phyloP scores from a whole-genome alignment of 2,797 vertebrate species.

The Mus caroli region DNA sequence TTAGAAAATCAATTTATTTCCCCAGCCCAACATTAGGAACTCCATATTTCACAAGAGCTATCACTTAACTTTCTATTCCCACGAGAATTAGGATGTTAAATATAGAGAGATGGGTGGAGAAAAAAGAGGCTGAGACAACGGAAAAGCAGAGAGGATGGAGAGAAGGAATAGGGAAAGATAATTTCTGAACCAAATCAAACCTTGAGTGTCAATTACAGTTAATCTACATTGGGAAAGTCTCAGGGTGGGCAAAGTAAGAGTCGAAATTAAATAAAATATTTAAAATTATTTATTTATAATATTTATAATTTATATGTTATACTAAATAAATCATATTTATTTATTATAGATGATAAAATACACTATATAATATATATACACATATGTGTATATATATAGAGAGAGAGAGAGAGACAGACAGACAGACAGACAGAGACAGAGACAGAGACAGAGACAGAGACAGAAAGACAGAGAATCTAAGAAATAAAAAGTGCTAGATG shows the following conservation, averaged over 20 bases:
- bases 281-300: neutral
- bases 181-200: constrained; percentile 20
- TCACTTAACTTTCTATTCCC: neutral
- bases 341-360: neutral
- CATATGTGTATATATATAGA: neutral
- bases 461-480: neutral
- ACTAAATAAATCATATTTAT: neutral
- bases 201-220: neutral
- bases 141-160: no score
- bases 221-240: neutral
- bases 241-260: neutral
- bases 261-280: neutral
- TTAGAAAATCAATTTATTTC: constrained; percentile 52
- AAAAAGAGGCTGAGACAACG: no score
- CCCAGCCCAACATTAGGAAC: neutral
- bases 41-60: neutral
- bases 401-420: neutral
- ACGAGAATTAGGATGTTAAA: constrained; percentile 8
- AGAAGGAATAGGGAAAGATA: neutral
- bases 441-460: neutral
- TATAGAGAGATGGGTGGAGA: neutral
- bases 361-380: neutral
- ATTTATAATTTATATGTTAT: neutral
- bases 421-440: no score
- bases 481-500: neutral